These are phyloP conservation scores for Drosophila varians DNA, from an alignment of 1,140 invertebrate species.

Conservation along the genomic window DNA sequence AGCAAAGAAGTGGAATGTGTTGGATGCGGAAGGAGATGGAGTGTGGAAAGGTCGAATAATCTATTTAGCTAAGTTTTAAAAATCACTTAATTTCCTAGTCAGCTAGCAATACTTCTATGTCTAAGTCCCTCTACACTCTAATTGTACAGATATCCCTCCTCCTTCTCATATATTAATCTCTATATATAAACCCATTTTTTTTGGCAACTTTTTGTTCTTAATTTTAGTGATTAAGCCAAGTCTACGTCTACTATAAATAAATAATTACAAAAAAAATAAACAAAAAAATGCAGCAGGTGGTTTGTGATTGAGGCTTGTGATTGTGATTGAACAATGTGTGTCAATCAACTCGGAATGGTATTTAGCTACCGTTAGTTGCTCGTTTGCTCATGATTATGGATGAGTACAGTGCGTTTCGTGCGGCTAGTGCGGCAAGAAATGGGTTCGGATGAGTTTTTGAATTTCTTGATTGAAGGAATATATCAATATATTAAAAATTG, in stretches of 20 bases:
- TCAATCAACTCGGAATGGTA: constrained; percentile 18
- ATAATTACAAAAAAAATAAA: constrained; percentile 17
- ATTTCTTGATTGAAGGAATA: no score
- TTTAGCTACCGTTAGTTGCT: constrained; percentile 24
- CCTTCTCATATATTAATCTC: constrained; percentile 26
- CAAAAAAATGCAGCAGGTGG: not conserved
- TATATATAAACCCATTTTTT: constrained; percentile 29
- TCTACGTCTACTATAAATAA: constrained; percentile 47
- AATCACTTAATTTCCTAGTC: constrained; percentile 33
- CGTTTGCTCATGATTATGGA: not conserved
- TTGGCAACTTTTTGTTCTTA: constrained; percentile 45
- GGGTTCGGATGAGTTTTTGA: not conserved
- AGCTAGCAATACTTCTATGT: constrained; percentile 27
- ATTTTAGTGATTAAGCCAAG: constrained; percentile 29
- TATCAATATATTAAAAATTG: no score
- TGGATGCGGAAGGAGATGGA: not conserved
- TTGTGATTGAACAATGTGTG: constrained; percentile 8
- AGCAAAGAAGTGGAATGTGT: constrained; percentile 5
- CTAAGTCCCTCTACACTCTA: constrained; percentile 42
- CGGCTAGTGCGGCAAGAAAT: no score
- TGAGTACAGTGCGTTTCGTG: constrained; percentile 16
- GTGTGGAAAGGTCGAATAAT: constrained; percentile 1
- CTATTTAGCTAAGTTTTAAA: constrained; percentile 17
- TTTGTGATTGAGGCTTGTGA: not conserved
- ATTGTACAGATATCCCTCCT: constrained; percentile 52